These are phyloP conservation scores for Branchellion lobata DNA, from an alignment of 2,888 invertebrate genomes.

Conservation along the genomic window DNA sequence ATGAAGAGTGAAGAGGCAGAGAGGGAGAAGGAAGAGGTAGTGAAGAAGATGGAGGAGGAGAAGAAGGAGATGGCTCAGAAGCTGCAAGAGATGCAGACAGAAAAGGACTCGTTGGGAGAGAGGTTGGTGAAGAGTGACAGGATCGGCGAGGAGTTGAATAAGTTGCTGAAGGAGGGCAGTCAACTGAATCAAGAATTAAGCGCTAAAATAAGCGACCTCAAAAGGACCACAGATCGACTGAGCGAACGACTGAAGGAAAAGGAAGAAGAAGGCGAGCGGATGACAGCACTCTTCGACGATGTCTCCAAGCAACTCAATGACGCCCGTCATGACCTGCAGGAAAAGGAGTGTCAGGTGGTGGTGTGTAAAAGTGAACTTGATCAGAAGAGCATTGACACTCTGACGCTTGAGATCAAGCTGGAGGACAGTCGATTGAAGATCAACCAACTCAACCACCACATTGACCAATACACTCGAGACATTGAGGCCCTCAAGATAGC, in stretches of 20 bases:
- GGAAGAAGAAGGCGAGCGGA: not conserved
- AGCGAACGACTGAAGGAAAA: not conserved
- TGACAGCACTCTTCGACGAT: not conserved
- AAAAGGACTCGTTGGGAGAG: not conserved
- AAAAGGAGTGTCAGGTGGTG: too few relatives aligned
- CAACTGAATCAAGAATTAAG: too few relatives aligned
- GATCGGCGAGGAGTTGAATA: slow-evolving; percentile 22
- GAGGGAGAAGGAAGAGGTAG: not conserved
- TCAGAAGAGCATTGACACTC: too few relatives aligned
- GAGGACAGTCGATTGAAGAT: too few relatives aligned
- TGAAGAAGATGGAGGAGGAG: not conserved
- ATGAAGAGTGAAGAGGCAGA: not conserved
- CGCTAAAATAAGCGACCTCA: too few relatives aligned
- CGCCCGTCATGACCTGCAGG: too few relatives aligned
- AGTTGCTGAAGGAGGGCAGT: not conserved
- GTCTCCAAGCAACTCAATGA: too few relatives aligned
- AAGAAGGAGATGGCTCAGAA: not conserved
- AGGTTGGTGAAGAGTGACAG: slow-evolving; percentile 26
- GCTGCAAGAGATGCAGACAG: not conserved
- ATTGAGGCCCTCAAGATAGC: too few relatives aligned
- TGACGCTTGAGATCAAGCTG: too few relatives aligned
- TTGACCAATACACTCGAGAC: too few relatives aligned
- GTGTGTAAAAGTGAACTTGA: too few relatives aligned
- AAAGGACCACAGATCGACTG: not conserved
- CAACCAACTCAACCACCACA: too few relatives aligned